Percentiles rank a stretch among this genome's conserved stretches.
Conservation (phyloP, 2,113 vertebrate genomes). For the Oreochromis spilurus region DNA sequence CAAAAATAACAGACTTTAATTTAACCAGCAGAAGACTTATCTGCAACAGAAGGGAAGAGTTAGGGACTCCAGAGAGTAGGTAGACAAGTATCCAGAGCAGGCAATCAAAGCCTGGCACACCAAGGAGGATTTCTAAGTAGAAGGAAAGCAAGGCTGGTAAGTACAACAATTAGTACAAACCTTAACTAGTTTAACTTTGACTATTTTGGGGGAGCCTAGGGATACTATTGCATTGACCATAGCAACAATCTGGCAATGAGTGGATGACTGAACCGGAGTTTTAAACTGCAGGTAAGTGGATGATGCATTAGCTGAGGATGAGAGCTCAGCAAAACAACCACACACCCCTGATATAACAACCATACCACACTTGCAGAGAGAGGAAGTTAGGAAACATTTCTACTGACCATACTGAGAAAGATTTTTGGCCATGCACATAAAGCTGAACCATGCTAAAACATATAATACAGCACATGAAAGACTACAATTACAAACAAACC, state of each 20-base stretch:
- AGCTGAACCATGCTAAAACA: neutral
- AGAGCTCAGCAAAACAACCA: neutral
- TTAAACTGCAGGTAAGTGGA: neutral
- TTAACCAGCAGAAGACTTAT: rapidly evolving
- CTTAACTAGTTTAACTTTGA: neutral
- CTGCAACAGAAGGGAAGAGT: neutral
- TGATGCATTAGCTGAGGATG: neutral
- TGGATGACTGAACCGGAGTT: neutral
- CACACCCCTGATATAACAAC: neutral
- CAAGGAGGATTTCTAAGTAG: neutral
- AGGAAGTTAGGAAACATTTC: neutral
- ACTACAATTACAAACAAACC: neutral
- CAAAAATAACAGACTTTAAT: neutral
- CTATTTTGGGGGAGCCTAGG: neutral
- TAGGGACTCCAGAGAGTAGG: rapidly evolving
- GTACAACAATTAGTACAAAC: neutral
- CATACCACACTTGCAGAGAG: rapidly evolving
- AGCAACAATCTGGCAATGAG: neutral
- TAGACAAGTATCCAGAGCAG: neutral
- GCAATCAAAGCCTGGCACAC: neutral
- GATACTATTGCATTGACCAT: neutral
- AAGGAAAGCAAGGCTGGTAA: neutral
- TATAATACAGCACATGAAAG: too few relatives aligned
- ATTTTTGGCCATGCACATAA: neutral
- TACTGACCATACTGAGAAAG: neutral